Evolutionary conservation across 2,797 vertebrate genomes (phyloP).

Genomic region (Phalanger gymnotis): DNA sequence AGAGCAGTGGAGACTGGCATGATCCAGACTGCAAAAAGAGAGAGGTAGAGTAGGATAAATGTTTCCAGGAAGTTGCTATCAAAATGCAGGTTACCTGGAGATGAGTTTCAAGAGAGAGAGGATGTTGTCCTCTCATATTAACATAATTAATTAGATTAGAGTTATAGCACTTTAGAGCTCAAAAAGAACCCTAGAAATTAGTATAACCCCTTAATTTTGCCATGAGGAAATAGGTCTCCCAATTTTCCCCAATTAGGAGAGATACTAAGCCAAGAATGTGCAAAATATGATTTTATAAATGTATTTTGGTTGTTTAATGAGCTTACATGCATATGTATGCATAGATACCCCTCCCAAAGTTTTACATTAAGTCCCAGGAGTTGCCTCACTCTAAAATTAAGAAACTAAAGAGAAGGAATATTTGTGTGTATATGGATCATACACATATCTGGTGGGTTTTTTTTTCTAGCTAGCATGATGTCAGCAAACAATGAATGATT

Average conservation of each 20-base stretch:
- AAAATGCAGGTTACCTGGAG: background rate
- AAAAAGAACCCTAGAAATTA: background rate
- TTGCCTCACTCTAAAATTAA: background rate
- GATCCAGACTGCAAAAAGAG: background rate
- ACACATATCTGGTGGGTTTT: background rate
- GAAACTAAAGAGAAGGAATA: background rate
- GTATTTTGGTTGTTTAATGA: background rate
- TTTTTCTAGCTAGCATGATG: background rate
- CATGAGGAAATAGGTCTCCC: background rate
- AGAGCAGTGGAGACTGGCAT: slow-evolving; percentile 41
- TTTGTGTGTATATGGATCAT: background rate
- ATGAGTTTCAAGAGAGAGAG: background rate
- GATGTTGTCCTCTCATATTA: background rate
- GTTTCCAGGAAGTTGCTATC: slow-evolving; percentile 46
- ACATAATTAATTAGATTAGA: background rate
- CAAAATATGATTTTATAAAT: background rate
- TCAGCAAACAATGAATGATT: background rate
- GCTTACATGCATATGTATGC: background rate
- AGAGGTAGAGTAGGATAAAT: background rate
- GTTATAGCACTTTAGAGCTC: background rate
- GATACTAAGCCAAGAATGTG: background rate
- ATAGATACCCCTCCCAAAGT: background rate
- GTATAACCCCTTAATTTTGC: background rate
- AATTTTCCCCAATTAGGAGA: background rate
- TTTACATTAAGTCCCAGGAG: background rate